These are phyloP conservation scores for Argentina silus DNA, from an alignment of 2,797 vertebrate species.

Conservation along the genomic window DNA sequence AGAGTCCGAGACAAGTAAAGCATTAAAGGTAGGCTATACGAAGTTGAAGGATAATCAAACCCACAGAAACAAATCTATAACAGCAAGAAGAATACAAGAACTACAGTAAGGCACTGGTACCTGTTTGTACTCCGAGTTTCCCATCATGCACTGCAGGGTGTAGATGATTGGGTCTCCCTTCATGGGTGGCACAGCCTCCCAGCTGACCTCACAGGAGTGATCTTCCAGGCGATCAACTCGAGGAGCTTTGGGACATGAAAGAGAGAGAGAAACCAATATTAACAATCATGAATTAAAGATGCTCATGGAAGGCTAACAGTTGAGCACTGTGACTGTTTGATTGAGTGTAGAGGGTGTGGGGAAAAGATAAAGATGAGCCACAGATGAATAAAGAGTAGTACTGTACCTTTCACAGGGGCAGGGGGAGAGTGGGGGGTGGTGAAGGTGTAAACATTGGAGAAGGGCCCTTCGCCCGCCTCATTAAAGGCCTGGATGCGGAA, in stretches of 20 bases:
- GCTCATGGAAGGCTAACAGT: neutral
- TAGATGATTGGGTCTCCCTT: slow-evolving; percentile 95
- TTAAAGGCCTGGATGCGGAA: slow-evolving; percentile 99
- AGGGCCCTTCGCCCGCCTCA: slow-evolving; percentile 95
- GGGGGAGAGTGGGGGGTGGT: slow-evolving; percentile 94
- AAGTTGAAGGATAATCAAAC: no score
- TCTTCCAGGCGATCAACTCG: slow-evolving; percentile 92
- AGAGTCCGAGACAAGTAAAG: no score
- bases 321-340: neutral
- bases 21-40: no score
- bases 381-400: neutral
- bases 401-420: slow-evolving; percentile 90
- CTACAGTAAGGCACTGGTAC: no score
- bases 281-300: slow-evolving; percentile 23
- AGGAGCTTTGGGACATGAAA: slow-evolving; percentile 75
- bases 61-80: no score
- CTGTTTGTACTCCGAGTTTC: slow-evolving; percentile 97
- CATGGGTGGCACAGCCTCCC: slow-evolving; percentile 91
- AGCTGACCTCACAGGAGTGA: slow-evolving; percentile 89
- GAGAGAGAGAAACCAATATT: slow-evolving; percentile 11
- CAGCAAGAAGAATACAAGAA: no score
- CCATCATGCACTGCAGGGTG: slow-evolving; percentile 91
- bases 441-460: slow-evolving; percentile 94
- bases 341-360: neutral
- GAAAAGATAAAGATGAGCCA: neutral